Base-by-base conservation (phyloP, 1,140 invertebrate genomes). In the Ridgeia piscesae region DNA sequence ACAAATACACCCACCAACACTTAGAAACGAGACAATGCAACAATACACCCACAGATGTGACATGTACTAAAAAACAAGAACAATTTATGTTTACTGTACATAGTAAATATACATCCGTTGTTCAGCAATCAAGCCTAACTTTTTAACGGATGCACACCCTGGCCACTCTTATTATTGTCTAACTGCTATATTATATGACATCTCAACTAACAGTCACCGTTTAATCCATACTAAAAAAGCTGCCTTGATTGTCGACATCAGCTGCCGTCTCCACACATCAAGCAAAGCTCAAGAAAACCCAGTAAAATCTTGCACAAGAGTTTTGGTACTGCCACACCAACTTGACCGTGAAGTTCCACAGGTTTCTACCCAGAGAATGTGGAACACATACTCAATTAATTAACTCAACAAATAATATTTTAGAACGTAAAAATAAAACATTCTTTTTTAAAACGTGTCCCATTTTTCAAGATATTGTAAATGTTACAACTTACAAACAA, bases 11-110 rank as follows among this genome's bases (percentile, higher is more conserved):
- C 33, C 33, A 90, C 33, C 17, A 42, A 90, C 34, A 34, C 34
- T 90, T 34, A 90, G 34, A 90, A 90, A 42, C 34, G 89, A 90
- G 35, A 90, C 34, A 89, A 90, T 34, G 89, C 89, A 90, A 90
- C 31, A 4, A n/a, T 42, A 42, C 34, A 34, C 89, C 89, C 35
- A 34, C 17, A 90, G 89, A 34, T 90, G 35, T 33, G 17, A 42
- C 6, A 90, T 14, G 35, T 42, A 90, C 21, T 89, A 89, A 35
- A 89, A 89, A 89, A 8, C 21, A n/a, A n/a, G n/a, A n/a, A 42
- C 27, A 77, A 77, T 2, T 77, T 77, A 77, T 0, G 27, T 0
- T 77, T 77, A 77, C 27, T 77, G 58, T 77, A 77, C 58, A 27
- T 77, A 42, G 4, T 42, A 42, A 11, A 42, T 2, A 77, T 21